Percentiles rank a stretch among this genome's conserved stretches.
Evolutionary conservation across 2,113 vertebrate genomes (phyloP).

Genomic region (Callorhinus ursinus): DNA sequence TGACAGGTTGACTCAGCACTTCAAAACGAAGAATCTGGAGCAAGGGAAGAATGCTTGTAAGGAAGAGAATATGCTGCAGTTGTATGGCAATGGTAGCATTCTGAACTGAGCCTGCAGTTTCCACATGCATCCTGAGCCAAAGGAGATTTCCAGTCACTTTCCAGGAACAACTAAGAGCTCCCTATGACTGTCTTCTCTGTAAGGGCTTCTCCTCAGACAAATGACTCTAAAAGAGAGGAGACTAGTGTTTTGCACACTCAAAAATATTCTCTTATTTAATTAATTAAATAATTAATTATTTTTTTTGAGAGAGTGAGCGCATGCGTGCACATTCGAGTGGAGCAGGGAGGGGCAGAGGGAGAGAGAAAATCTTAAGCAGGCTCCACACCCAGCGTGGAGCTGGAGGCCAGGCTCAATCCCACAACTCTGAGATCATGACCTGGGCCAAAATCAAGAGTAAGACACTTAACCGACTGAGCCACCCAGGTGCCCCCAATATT

Average conservation of each 20-base stretch:
- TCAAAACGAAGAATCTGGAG: neutral
- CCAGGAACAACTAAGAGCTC: neutral
- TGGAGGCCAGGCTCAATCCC: rapidly evolving
- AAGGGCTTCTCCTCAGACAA: neutral
- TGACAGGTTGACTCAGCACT: constrained; percentile 52
- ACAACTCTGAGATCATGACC: neutral
- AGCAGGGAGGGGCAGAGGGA: neutral
- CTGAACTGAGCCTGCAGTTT: neutral
- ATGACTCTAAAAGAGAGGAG: neutral
- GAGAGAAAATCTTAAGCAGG: neutral
- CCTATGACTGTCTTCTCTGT: neutral
- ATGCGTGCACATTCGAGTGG: neutral
- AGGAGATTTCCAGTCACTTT: neutral
- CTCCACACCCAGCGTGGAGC: neutral
- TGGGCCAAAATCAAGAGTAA: neutral
- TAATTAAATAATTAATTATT: neutral
- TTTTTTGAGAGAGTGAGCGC: neutral
- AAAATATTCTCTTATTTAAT: neutral
- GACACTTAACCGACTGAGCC: neutral
- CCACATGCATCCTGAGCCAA: too few relatives aligned
- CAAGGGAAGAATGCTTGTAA: neutral
- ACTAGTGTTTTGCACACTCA: neutral
- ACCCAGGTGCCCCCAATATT: neutral
- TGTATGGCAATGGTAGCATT: rapidly evolving
- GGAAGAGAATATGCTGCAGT: neutral